Evolutionary conservation across 2,797 vertebrate species (phyloP), one percentile per base, ranked within the genome.

Genomic region (Cyprinella venusta): DNA sequence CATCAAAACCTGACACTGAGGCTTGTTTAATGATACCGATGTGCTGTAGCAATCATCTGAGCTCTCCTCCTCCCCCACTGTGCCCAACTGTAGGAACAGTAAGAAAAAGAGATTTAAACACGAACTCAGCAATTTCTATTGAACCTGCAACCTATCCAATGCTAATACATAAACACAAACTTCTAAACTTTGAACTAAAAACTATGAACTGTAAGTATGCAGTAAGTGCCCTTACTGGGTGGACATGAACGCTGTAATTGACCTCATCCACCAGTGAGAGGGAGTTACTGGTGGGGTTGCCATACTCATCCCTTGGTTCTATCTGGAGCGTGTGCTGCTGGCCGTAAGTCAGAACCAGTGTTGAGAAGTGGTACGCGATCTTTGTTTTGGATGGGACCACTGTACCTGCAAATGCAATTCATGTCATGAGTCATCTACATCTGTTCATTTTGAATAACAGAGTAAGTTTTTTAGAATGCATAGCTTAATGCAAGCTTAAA

Each of bases 331-430:
- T 98, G 91, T 99, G 98, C 86, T 96, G 96, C 88, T 98, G 96
- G 81, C 96, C 96, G 82, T 95, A 96, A 26, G 96, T 97, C 91
- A 99, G 93, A 84, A 99, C 97, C 90, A 99, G 93, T 61, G 98
- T 99, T 85, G 98, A 99, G 90, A 99, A 99, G 92, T 99, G 98
- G 90, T 96, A 97, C 50, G 97, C 95, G 71, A 99, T 99, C 94
- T 98, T 98, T 86, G 98, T 99, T 94, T 99, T 99, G 68, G 97
- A 97, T 83, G 98, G 98, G 91, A 98, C 97, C 84, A 99, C 97
- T 88, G 95, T 96, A 88, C 98, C 98, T 99, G 92, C 88, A 93
- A 91, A 76, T 69, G 42, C 54, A 59, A 71, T 33, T 26, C 16
- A 75, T 52, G 4, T 63, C 15, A 61, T 59, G 42, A 42, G 33